These are phyloP conservation scores for Galbula dea DNA, from an alignment of 2,113 vertebrate species.

Conservation along the genomic window DNA sequence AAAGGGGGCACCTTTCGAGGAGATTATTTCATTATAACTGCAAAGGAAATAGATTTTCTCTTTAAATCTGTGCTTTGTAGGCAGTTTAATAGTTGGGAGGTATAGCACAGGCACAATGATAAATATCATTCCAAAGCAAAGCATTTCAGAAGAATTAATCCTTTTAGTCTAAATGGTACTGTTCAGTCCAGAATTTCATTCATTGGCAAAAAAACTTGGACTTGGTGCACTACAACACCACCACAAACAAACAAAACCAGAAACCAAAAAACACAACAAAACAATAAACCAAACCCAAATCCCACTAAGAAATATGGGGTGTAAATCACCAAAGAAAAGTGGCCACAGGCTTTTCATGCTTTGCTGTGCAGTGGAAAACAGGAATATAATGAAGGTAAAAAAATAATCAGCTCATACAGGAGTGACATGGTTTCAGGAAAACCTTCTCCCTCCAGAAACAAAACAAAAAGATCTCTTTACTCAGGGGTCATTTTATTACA, in stretches of 20 bases:
- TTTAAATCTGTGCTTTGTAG: neutral
- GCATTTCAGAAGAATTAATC: neutral
- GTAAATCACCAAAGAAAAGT: neutral
- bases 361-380: neutral
- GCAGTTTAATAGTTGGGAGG: neutral
- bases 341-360: neutral
- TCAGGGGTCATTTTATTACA: constrained; percentile 26
- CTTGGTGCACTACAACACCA: neutral
- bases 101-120: neutral
- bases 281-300: too few species aligned
- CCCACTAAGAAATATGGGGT: neutral
- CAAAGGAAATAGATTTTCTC: neutral
- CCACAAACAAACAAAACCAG: too few species aligned
- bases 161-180: neutral
- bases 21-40: neutral
- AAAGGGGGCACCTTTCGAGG: neutral
- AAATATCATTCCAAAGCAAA: constrained; percentile 2
- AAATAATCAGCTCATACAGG: neutral
- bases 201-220: neutral
- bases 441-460: neutral
- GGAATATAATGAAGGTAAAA: neutral
- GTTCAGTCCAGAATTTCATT: neutral
- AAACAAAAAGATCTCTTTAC: constrained; percentile 4
- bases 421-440: neutral
- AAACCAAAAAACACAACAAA: neutral